Base-by-base conservation (phyloP, 2,888 invertebrate species). In the Drosophila rellima region DNA sequence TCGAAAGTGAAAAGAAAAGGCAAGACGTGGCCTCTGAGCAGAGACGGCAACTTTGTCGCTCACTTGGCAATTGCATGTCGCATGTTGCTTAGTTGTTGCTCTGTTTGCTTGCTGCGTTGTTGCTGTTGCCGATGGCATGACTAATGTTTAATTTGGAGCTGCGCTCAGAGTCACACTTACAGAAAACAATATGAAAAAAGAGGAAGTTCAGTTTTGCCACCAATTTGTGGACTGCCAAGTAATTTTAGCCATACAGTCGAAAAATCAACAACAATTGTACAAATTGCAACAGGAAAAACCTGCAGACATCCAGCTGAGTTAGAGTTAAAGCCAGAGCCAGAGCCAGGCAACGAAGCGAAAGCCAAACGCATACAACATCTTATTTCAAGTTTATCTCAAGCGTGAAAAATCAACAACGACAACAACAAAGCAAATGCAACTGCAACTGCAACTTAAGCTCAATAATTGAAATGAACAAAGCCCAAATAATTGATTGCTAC, bases 1-100 rank as follows among this genome's bases (percentile, higher is more conserved):
- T 82, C 90, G 90, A 90, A 90, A 90, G 91, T 90, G 88, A 90
- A 89, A 81, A 78, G 80, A 72, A 78, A 70, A 74, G 47, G 51
- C 73, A 52, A 72, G 77, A 75, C 74, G 74, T 75, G 77, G 75
- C 78, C 68, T 52, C 66, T 51, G 59, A 57, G 66, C 70, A 71
- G 50, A 64, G 73, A 63, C 72, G 54, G 56, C 72, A 40, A 70
- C 60, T 70, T 82, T 79, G 79, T 74, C 73, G 81, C 85, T 82
- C 80, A 65, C 62, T 67, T 66, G 68, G 69, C 80, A 80, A 72
- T 82, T 85, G 85, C 85, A 82, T 82, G 68, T 75, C 74, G 57
- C 50, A 70, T 76, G 63, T 70, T 67, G 55, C 59, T 70, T 67
- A 57, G 48, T 44, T 47, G 59, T 18, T 54, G 55, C 39, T 35